These are phyloP conservation scores for Diachrysia chrysitis DNA, from an alignment of 2,888 invertebrate species.

Conservation along the genomic window DNA sequence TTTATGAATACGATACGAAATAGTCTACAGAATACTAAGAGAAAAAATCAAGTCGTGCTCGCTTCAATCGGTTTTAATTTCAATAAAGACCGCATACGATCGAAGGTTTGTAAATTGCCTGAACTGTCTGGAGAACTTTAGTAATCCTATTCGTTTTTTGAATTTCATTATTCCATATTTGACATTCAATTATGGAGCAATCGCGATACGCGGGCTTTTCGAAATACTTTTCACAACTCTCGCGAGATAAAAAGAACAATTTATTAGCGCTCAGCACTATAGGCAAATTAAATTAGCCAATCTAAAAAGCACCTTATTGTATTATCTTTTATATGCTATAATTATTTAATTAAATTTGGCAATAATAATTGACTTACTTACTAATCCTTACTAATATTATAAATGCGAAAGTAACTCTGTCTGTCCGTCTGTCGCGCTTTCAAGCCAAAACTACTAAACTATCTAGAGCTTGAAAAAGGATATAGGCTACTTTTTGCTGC, in stretches of 20 bases:
- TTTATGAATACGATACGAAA: background rate
- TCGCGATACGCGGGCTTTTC: background rate
- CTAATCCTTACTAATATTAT: too few relatives aligned
- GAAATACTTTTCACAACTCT: background rate
- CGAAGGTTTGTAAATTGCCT: background rate
- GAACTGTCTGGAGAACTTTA: background rate
- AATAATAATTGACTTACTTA: too few relatives aligned
- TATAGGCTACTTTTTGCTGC: too few relatives aligned
- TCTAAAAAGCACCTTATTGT: background rate
- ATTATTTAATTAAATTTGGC: too few relatives aligned
- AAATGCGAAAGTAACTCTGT: too few relatives aligned
- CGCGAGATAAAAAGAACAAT: background rate
- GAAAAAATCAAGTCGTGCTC: background rate
- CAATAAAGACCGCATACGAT: background rate
- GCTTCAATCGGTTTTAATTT: background rate
- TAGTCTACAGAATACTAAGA: background rate
- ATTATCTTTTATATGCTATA: background rate
- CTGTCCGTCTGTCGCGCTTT: too few relatives aligned
- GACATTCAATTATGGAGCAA: constrained; percentile 1
- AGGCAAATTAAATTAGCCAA: background rate
- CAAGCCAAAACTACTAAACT: too few relatives aligned
- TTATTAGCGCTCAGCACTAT: background rate
- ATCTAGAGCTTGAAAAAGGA: too few relatives aligned
- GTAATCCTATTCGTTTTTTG: constrained; percentile 4
- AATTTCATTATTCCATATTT: constrained; percentile 3